Evolutionary conservation across 2,888 invertebrate genomes (phyloP), one percentile per base, ranked within the genome.

Genomic region (Boloria selene): DNA sequence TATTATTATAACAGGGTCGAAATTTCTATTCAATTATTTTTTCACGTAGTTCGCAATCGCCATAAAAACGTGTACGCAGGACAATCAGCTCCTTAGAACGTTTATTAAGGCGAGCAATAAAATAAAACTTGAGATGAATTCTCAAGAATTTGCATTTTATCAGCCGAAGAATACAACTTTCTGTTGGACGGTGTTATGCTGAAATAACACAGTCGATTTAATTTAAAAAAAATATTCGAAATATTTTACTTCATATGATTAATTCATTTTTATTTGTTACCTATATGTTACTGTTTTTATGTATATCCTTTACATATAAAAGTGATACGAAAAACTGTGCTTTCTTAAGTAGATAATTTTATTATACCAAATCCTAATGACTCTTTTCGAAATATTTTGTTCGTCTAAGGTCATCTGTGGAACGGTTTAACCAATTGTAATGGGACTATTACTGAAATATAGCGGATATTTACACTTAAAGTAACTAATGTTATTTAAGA

Each of bases 51-150:
- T 56, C 45, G 16, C 22, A 26, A 45, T 45, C 16, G 42, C 16
- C 4, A 58, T 67, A 68, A 65, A 65, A 45, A 64, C 63, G 61
- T 70, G 68, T 63, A 67, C 56, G 67, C 52, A 69, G 61, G 47
- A 55, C 61, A 61, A 64, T 64, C 61, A 47, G 73, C 68, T 52
- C 60, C 60, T 70, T 68, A 68, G 74, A 87, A 84, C 87, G 84
- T 90, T 90, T 89, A 88, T 89, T 89, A 89, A 85, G 85, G 82
- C 80, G 72, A 80, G 88, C 87, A 90, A 90, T 89, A 89, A 89
- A 56, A 56, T 56, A 88, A 88, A 90, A 90, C 87, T 90, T 89
- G 81, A 78, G 85, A 80, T 79, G 83, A 90, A 88, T 89, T 86
- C 87, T 82, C 74, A 81, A 70, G 76, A 86, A 90, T 90, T 90